These are phyloP conservation scores for Eulemur rubriventer DNA, from an alignment of 2,797 vertebrate species.

Conservation along the genomic window DNA sequence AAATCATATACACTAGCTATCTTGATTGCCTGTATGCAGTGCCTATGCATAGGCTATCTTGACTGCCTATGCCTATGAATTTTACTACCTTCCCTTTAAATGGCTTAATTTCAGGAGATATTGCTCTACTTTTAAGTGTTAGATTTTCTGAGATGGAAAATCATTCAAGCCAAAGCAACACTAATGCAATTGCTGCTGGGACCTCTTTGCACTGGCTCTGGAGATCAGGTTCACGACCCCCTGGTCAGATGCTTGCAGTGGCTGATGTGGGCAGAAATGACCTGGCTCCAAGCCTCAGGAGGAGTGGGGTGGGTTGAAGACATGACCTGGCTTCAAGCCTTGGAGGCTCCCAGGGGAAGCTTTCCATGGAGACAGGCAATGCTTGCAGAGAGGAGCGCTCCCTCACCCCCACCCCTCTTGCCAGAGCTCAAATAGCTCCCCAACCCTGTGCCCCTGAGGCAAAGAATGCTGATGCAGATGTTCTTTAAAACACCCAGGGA, in stretches of 20 bases:
- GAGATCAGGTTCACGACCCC: background rate
- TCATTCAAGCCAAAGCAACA: background rate
- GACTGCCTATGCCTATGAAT: background rate
- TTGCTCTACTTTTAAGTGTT: background rate
- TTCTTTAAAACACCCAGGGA: background rate
- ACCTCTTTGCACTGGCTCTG: background rate
- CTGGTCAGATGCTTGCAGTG: background rate
- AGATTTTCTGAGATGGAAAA: constrained; percentile 14
- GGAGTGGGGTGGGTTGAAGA: background rate
- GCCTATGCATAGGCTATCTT: background rate
- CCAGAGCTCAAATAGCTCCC: background rate
- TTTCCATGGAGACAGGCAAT: background rate
- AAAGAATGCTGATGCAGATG: background rate
- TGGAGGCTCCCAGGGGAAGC: background rate
- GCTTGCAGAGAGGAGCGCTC: background rate
- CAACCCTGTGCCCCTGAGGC: background rate
- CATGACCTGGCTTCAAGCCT: background rate
- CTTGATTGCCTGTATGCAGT: background rate
- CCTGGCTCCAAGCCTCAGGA: background rate
- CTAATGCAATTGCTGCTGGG: background rate
- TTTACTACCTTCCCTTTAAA: background rate
- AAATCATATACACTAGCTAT: background rate
- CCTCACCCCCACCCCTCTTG: background rate
- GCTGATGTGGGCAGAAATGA: background rate
- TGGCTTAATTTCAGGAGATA: constrained; percentile 16